Evolutionary conservation across 2,888 invertebrate genomes (phyloP).

Genomic region (Thereva nobilitata): DNA sequence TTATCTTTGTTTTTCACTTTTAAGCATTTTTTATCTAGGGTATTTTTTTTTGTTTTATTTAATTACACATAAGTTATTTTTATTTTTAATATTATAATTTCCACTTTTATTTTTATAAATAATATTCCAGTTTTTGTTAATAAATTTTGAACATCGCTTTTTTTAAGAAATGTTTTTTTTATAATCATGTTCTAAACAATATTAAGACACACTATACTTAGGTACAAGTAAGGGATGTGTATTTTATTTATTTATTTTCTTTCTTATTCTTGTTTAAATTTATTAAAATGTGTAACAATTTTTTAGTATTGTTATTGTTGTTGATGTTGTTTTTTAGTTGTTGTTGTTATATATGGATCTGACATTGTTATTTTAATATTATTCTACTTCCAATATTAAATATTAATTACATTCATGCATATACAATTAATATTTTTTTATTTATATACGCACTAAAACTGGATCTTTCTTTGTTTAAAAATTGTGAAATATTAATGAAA

Average conservation of each 20-base stretch:
- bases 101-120: background rate
- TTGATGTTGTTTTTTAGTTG: background rate
- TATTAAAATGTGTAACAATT: slow-evolving; percentile 12
- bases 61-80: slow-evolving; percentile 3
- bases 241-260: slow-evolving; percentile 36
- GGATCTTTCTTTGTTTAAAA: no score
- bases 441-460: no score
- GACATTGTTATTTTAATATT: background rate
- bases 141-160: no score
- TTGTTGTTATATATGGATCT: slow-evolving; percentile 13
- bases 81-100: background rate
- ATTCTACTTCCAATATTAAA: slow-evolving; percentile 4
- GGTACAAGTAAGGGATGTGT: slow-evolving; percentile 39
- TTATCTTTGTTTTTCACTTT: background rate
- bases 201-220: slow-evolving; percentile 43
- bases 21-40: background rate
- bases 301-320: background rate
- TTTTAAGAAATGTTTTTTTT: slow-evolving; percentile 2
- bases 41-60: no score
- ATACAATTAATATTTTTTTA: no score
- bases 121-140: background rate
- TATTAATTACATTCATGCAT: slow-evolving; percentile 10
- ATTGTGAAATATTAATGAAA: no score
- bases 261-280: slow-evolving; percentile 38
- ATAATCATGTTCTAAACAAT: background rate